Percentiles rank a stretch among this genome's conserved stretches.
These are phyloP conservation scores for Cydia pomonella DNA, from an alignment of 1,140 invertebrate species.

Conservation along the genomic window DNA sequence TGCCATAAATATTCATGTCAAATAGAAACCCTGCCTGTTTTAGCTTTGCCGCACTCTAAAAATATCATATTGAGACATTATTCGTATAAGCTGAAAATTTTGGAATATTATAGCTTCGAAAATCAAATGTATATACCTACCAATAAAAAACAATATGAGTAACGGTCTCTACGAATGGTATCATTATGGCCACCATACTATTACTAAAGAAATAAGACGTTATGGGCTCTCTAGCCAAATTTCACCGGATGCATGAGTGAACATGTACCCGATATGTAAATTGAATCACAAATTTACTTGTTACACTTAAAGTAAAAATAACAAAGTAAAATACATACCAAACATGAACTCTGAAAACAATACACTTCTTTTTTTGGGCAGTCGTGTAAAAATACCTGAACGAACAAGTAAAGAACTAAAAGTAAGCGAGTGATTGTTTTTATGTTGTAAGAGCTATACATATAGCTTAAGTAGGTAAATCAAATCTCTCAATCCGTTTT, in stretches of 20 bases:
- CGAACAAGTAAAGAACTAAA: too few species aligned
- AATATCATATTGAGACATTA: too few species aligned
- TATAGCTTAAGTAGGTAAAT: too few species aligned
- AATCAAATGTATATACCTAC: not conserved
- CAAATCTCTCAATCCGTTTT: too few species aligned
- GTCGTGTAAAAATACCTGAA: too few species aligned
- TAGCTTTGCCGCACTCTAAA: too few species aligned
- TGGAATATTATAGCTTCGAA: not conserved
- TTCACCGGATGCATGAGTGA: constrained; percentile 24
- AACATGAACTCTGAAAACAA: not conserved
- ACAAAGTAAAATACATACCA: not conserved
- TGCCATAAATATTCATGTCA: too few species aligned
- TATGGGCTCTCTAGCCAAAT: constrained; percentile 28
- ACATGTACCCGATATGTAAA: constrained; percentile 22
- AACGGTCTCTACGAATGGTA: not conserved
- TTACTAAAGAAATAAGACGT: not conserved
- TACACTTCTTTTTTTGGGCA: too few species aligned
- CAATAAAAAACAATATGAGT: not conserved
- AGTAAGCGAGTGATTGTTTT: too few species aligned
- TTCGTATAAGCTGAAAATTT: not conserved
- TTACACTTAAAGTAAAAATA: not conserved
- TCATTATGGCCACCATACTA: not conserved
- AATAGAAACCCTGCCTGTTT: too few species aligned
- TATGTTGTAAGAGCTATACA: too few species aligned
- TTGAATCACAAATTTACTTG: not conserved